These are phyloP conservation scores for Xanthorhoe designata DNA, from an alignment of 2,888 invertebrate genomes.

Conservation along the genomic window DNA sequence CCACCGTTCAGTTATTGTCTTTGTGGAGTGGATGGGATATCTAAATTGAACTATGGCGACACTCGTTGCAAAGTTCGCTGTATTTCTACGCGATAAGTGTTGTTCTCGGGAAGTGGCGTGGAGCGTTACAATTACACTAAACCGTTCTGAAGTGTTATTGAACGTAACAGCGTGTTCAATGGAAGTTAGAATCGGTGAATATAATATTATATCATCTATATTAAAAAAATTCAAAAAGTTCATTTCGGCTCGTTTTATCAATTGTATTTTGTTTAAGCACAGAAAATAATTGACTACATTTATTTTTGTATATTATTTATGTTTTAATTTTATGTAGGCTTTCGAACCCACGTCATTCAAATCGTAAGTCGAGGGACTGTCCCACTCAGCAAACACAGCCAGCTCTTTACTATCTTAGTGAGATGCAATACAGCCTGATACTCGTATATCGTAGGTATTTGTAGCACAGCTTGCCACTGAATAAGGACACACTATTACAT, in stretches of 20 bases:
- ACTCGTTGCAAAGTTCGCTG: conserved; percentile 17
- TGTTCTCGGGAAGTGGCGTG: conserved; percentile 19
- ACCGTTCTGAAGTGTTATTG: neutral
- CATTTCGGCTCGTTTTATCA: too few relatives aligned
- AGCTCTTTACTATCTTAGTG: neutral
- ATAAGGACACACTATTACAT: conserved; percentile 31
- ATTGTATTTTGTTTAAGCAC: too few relatives aligned
- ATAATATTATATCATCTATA: too few relatives aligned
- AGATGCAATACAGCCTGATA: neutral
- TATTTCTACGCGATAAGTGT: conserved; percentile 20
- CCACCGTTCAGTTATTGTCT: too few relatives aligned
- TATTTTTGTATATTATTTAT: too few relatives aligned
- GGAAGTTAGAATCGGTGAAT: neutral
- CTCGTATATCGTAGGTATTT: neutral
- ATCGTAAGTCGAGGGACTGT: too few relatives aligned
- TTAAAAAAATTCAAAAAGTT: too few relatives aligned
- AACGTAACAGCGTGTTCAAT: conserved; percentile 3
- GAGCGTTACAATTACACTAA: conserved; percentile 16
- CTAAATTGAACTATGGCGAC: neutral
- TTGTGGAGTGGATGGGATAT: neutral
- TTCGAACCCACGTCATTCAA: too few relatives aligned
- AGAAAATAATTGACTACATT: too few relatives aligned
- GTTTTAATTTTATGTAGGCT: too few relatives aligned
- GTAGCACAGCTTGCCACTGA: neutral
- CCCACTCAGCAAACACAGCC: too few relatives aligned